Evolutionary conservation across 2,888 invertebrate species (phyloP).

Genomic region (Limnephilus marmoratus): DNA sequence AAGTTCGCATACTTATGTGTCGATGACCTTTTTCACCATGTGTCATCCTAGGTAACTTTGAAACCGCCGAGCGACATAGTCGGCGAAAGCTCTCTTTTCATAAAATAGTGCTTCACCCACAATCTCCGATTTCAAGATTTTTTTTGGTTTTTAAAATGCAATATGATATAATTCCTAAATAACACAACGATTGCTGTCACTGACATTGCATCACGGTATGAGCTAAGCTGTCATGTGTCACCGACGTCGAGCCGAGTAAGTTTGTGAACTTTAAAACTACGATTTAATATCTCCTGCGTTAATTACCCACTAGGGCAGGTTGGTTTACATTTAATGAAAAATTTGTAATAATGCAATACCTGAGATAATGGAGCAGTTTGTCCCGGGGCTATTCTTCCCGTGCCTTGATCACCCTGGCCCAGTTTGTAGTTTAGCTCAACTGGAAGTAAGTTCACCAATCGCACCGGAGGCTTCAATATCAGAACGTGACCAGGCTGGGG

Average conservation of each 20-base stretch:
- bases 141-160: no score
- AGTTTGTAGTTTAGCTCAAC: conserved; percentile 83
- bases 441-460: conserved; percentile 92
- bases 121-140: no score
- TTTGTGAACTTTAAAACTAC: no score
- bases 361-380: conserved; percentile 74
- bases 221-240: neutral
- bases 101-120: no score
- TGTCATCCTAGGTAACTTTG: no score
- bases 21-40: no score
- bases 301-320: no score
- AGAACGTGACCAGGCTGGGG: conserved; percentile 92
- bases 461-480: conserved; percentile 88
- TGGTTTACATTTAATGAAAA: neutral
- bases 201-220: neutral
- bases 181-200: neutral
- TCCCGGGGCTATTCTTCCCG: conserved; percentile 70
- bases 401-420: conserved; percentile 64
- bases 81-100: no score
- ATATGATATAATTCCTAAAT: neutral
- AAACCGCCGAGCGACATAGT: no score
- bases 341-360: conserved; percentile 67
- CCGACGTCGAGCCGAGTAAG: no score
- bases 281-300: no score
- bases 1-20: no score